Percentiles rank a stretch among this genome's conserved stretches.
Conservation (phyloP, 2,888 invertebrate species). For the Eupithecia subumbrata region DNA sequence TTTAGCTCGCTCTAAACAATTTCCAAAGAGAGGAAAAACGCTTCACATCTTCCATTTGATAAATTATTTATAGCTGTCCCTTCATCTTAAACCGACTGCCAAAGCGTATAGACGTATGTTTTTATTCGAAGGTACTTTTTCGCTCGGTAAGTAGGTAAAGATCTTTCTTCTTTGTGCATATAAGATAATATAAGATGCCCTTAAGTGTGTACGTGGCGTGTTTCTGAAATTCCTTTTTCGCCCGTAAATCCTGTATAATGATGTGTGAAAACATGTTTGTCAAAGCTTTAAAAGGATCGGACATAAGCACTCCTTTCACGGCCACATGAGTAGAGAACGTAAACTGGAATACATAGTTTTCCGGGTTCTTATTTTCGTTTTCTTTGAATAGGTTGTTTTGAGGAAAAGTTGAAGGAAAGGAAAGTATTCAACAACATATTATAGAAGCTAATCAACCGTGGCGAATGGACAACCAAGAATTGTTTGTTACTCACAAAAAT, state of each 20-base stretch:
- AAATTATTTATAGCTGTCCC: conserved; percentile 76
- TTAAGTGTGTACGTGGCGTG: conserved; percentile 68
- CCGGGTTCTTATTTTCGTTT: conserved; percentile 24
- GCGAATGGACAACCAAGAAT: not conserved
- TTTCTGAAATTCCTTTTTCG: conserved; percentile 65
- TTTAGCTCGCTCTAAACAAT: conserved; percentile 64
- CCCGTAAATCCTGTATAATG: conserved; percentile 68
- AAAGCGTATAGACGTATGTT: conserved; percentile 56
- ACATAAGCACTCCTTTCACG: conserved; percentile 46
- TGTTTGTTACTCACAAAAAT: not conserved
- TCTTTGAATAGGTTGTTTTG: conserved; percentile 38
- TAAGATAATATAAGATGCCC: conserved; percentile 60
- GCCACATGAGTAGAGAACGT: conserved; percentile 41
- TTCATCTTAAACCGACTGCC: conserved; percentile 65
- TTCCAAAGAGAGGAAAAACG: conserved; percentile 64
- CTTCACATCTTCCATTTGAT: conserved; percentile 64
- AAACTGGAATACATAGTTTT: conserved; percentile 48
- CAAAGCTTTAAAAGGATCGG: conserved; percentile 51
- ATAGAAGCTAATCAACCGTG: conserved; percentile 9
- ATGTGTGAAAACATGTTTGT: conserved; percentile 64
- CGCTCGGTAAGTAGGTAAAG: conserved; percentile 51
- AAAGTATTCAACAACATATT: conserved; percentile 19
- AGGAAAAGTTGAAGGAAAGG: conserved; percentile 20
- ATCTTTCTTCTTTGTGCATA: conserved; percentile 75
- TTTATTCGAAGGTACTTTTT: conserved; percentile 61